Base-by-base conservation (phyloP, 64 coral and sea anemone genomes). In the Montipora efflorescens region DNA sequence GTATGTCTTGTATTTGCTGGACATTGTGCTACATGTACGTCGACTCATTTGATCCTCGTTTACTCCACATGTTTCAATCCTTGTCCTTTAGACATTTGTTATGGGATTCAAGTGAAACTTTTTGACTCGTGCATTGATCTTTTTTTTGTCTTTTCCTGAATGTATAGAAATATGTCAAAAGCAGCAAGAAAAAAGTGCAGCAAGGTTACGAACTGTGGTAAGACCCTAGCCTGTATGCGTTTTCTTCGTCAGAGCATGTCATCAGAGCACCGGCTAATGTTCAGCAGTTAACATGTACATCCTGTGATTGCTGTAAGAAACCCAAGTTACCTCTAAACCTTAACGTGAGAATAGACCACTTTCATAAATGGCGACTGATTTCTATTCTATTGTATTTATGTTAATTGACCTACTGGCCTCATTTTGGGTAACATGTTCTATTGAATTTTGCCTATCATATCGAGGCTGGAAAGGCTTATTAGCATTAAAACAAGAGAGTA, bases 151-250 rank as follows among this genome's bases (percentile, higher is more conserved):
- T 20, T 20, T 71, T 23, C 20, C 14, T 71, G 19, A 67, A 67
- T 4, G 62, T 23, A 19, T 47, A 86, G 82, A 50, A 72, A 45
- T 86, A 5, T 44, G 8, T 48, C 46, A 22, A 86, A 70, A n/a
- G 14, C 70, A 66, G 14, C 43, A 10, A 48, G 6, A 44, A 50
- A 72, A 22, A 46, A 86, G 45, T 86, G 82, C n/a, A 72, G 13
- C 66, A 66, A 71, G 62, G 44, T 50, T 22, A 45, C 82, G 22
- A 86, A 49, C 66, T 86, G 82, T 23, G 66, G 82, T 86, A 70
- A 86, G 82, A 21, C 4, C 8, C 21, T 48, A 49, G 14, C 14
- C 61, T 4, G 3, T 64, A 4, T 64, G 11, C 13, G 61, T 64
- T 15, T 64, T 3, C 9, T 3, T 64, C 53, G 53, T 11, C 6